Evolutionary conservation across 2,113 vertebrate species (phyloP).

Genomic region (Cyanoliseus patagonus): DNA sequence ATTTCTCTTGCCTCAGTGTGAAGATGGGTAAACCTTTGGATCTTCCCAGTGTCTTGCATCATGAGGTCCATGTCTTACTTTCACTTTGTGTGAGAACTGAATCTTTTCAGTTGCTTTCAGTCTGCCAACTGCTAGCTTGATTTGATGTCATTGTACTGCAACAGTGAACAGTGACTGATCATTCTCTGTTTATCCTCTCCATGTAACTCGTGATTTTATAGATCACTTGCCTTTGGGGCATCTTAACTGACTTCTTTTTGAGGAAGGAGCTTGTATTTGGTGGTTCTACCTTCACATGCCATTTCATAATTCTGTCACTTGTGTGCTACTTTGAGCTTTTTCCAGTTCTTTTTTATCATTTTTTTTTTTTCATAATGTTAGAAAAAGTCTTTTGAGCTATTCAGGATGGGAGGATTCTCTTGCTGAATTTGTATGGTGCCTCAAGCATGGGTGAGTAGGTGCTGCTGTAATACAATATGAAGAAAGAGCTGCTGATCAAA

Average conservation of each 20-base stretch:
- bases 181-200: background rate
- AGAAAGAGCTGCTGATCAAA: constrained; percentile 16
- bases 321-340: background rate
- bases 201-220: background rate
- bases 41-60: background rate
- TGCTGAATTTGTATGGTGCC: background rate
- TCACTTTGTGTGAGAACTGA: background rate
- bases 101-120: background rate
- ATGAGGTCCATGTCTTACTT: background rate
- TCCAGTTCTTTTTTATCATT: background rate
- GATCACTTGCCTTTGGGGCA: background rate
- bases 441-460: background rate
- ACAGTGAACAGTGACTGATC: background rate
- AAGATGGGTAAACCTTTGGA: background rate
- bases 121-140: background rate
- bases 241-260: background rate
- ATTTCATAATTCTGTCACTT: background rate
- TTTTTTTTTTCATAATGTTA: no score
- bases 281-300: background rate
- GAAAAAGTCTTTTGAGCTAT: background rate
- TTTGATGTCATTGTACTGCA: background rate
- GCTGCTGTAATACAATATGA: background rate
- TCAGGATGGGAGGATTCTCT: background rate
- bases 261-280: background rate
- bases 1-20: background rate